Evolutionary conservation across 2,113 vertebrate species (phyloP), one percentile per base, ranked within the genome.

Genomic region (Colinus virginianus): DNA sequence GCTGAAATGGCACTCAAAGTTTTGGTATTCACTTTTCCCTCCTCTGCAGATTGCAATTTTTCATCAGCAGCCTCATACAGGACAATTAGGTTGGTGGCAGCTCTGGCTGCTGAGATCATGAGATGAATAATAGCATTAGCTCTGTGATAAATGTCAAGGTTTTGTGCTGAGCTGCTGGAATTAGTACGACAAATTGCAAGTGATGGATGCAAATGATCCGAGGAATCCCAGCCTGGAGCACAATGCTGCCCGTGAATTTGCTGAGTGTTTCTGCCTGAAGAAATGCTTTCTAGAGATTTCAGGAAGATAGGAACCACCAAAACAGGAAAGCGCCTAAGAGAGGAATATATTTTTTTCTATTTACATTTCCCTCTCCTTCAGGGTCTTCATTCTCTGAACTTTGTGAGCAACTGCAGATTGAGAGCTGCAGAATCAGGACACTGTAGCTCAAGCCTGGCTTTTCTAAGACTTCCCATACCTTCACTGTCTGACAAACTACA

Each of bases 101-200:
- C 40, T 63, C 55, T 59, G 77, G 58, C 49, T 62, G 59, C 5
- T 62, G 64, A 53, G 20, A 61, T 66, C 36, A 30, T 0, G 63
- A 72, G 62, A 46, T 32, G 64, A 92, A 71, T 9, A 8, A 2
- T 4, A 19, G 23, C 9, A 2, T 28, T 6, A 25, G 32, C 6
- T 4, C 59, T 59, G 18, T 19, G 56, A 70, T 56, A 25, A 92
- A 90, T 38, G 38, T 59, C 69, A 26, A 55, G 55, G 21, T 6
- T 93, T 80, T 70, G 21, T 71, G 87, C 93, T 95, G 87, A 94
- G 77, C 84, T 84, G 77, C 23, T 70, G 74, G 56, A 84, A 90
- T 91, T 69, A 58, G 13, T 15, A 15, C 6, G 1, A 13, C 64
- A 80, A 46, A 78, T 20, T 71, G 14, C 32, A 43, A 19, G 56